Evolutionary conservation across 2,797 vertebrate genomes (phyloP).

Genomic region (Clarias fuscus): DNA sequence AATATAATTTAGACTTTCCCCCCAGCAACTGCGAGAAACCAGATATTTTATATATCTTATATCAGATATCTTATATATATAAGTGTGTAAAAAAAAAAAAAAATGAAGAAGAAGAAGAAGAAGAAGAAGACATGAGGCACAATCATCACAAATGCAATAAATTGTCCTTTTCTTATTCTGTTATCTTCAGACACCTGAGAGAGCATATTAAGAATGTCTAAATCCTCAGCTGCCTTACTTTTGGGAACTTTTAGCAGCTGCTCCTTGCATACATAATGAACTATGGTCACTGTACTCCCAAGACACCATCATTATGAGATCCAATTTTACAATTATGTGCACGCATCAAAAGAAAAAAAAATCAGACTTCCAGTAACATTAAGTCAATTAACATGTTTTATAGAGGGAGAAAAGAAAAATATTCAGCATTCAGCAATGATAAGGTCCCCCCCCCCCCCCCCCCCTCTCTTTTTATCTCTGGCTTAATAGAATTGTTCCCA

Average conservation of each 20-base stretch:
- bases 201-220: constrained; percentile 9
- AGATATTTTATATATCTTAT: too few relatives aligned
- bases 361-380: not conserved
- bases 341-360: not conserved
- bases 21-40: not conserved
- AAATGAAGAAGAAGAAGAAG: not conserved
- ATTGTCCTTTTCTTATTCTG: not conserved
- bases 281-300: constrained; percentile 10
- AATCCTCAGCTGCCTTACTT: not conserved
- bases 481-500: constrained; percentile 32
- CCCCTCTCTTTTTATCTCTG: constrained; percentile 13
- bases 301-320: constrained; percentile 33
- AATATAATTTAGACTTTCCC: not conserved
- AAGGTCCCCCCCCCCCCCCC: constrained; percentile 23
- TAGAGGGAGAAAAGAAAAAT: not conserved
- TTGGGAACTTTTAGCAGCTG: not conserved
- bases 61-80: too few relatives aligned
- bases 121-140: not conserved
- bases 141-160: not conserved
- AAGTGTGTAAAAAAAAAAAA: not conserved
- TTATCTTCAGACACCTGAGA: constrained; percentile 15
- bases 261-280: constrained; percentile 15
- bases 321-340: constrained; percentile 5
- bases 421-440: not conserved
- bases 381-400: not conserved